Evolutionary conservation across 2,113 vertebrate genomes (phyloP), one percentile per base, ranked within the genome.

Genomic region (Pygoscelis antarcticus): DNA sequence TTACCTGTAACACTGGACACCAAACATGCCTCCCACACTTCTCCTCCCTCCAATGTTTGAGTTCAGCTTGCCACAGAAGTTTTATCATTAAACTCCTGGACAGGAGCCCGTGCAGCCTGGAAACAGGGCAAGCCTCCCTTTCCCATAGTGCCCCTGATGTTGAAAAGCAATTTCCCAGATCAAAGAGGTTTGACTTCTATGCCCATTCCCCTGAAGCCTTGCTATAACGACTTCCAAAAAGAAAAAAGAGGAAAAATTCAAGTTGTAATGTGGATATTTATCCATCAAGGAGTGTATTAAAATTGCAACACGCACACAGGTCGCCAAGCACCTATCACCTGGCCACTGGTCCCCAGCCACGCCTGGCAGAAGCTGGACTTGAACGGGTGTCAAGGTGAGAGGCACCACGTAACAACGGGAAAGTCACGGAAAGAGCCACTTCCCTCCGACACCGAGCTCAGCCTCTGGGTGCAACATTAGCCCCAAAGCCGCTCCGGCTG

Each of bases 341-440:
- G 52, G 19, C 18, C 18, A 17, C 4, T 2, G 3, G 26, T 60
- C 47, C 12, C 80, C 93, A 70, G 81, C 46, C 54, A 11, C 1
- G 5, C 9, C 57, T 47, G 64, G 29, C 49, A 52, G 47, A 23
- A 75, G 57, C 34, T 40, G 89, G 12, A 34, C 68, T 52, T 38
- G 30, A 76, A 3, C 0, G 1, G 23, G 8, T 3, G 13, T 16
- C n/a, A 10, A 11, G 57, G 55, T 20, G 32, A 32, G 40, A 61
- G 49, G 26, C 4, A 7, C 17, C 74, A 64, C 1, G 0, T 15
- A 55, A 17, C 52, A 44, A 10, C 0, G 0, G 27, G 32, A 9
- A 49, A 46, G 47, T 46, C 19, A 4, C 72, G 77, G 52, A 49
- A 62, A 47, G 46, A 40, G 42, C 21, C 1, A 1, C 57, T 84